phyloP scores from a whole-genome alignment of 1,140 invertebrate genomes.

The Frieseomelitta varia region DNA sequence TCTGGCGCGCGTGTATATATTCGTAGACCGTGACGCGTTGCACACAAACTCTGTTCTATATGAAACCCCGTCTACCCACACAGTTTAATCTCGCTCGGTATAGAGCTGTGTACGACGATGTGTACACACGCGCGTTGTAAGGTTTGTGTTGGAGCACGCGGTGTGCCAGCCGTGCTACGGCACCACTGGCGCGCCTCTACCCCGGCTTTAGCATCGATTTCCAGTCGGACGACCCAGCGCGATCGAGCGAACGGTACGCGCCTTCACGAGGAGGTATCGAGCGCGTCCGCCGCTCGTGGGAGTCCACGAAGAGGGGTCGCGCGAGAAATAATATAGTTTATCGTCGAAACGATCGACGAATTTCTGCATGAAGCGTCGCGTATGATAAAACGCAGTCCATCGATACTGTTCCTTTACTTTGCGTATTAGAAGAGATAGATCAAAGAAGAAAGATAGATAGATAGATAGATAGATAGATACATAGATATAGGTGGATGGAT shows the following conservation, averaged over 20 bases:
- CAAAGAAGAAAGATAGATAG: background rate
- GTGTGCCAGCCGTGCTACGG: constrained; percentile 62
- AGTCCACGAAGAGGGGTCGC: constrained; percentile 28
- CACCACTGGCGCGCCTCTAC: constrained; percentile 71
- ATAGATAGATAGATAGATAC: too few relatives aligned
- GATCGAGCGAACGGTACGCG: constrained; percentile 71
- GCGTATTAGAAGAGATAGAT: constrained; percentile 4
- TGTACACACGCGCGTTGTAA: background rate
- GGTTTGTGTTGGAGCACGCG: constrained; percentile 1
- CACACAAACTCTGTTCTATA: constrained; percentile 13
- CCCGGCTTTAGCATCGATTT: constrained; percentile 78
- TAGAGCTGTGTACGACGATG: constrained; percentile 6
- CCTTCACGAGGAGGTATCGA: constrained; percentile 54
- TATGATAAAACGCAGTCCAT: constrained; percentile 2
- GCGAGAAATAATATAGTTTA: constrained; percentile 35
- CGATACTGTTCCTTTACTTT: background rate
- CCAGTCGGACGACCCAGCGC: constrained; percentile 77
- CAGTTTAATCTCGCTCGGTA: constrained; percentile 15
- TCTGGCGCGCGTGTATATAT: constrained; percentile 23
- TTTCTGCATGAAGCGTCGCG: background rate
- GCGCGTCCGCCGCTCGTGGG: constrained; percentile 42
- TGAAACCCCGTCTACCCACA: constrained; percentile 26
- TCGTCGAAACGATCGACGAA: constrained; percentile 14
- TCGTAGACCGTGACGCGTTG: constrained; percentile 43
- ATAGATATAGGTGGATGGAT: too few relatives aligned